Evolutionary conservation across 2,888 invertebrate species (phyloP).

Genomic region (Ophonus ardosiacus): DNA sequence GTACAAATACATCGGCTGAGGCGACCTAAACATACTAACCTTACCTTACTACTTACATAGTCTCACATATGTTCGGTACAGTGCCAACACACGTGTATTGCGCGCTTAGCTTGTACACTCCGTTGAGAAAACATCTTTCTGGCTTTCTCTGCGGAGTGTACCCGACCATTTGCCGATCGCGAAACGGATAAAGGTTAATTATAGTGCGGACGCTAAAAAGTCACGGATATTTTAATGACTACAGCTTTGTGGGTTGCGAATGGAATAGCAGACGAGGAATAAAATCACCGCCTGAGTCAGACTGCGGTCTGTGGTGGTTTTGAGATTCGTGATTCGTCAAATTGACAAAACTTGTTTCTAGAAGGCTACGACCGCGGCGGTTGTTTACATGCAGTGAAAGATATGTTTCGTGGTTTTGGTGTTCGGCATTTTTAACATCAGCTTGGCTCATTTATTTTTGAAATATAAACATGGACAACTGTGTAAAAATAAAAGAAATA

Average conservation of each 20-base stretch:
- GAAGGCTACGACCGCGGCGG: conserved; percentile 4
- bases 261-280: conserved; percentile 38
- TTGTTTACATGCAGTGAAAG: conserved; percentile 46
- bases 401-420: conserved; percentile 23
- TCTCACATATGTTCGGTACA: conserved; percentile 75
- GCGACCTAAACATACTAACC: conserved; percentile 71
- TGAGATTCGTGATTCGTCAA: conserved; percentile 38
- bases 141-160: conserved; percentile 55
- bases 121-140: conserved; percentile 57
- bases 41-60: conserved; percentile 74
- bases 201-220: conserved; percentile 67
- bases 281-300: conserved; percentile 26
- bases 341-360: conserved; percentile 55
- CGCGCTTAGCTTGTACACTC: conserved; percentile 74
- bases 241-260: conserved; percentile 49
- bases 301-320: conserved; percentile 38
- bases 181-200: conserved; percentile 72
- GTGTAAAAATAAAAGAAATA: background rate
- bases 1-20: conserved; percentile 65
- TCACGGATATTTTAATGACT: conserved; percentile 60
- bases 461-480: conserved; percentile 3
- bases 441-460: background rate
- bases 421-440: conserved; percentile 21
- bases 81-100: conserved; percentile 75
- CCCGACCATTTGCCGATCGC: conserved; percentile 70